These are phyloP conservation scores for Norana najaformis DNA, from an alignment of 2,888 invertebrate species.

Conservation along the genomic window DNA sequence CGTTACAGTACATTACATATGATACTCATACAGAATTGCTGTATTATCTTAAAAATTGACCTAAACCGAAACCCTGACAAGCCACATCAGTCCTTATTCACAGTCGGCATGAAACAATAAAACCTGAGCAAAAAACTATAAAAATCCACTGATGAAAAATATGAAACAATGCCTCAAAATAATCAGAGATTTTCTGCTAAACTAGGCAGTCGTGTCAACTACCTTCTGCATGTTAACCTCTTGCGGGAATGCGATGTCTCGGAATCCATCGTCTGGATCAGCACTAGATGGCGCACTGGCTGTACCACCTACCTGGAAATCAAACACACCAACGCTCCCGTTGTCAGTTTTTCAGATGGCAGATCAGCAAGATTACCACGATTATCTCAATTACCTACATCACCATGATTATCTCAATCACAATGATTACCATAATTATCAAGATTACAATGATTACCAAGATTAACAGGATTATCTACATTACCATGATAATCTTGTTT, in stretches of 20 bases:
- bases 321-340: not conserved
- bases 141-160: not conserved
- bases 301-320: not conserved
- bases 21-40: too few relatives aligned
- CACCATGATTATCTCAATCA: too few relatives aligned
- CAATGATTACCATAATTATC: too few relatives aligned
- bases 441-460: too few relatives aligned
- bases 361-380: not conserved
- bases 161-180: too few relatives aligned
- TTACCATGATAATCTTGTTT: too few relatives aligned
- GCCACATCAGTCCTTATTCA: not conserved
- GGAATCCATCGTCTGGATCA: constrained; percentile 66
- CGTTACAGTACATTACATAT: not conserved
- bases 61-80: not conserved
- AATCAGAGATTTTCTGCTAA: too few relatives aligned
- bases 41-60: not conserved
- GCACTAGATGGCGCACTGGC: constrained; percentile 54
- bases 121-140: not conserved
- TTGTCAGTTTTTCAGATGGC: not conserved
- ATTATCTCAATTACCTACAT: too few relatives aligned
- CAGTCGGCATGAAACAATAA: not conserved
- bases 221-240: constrained; percentile 67
- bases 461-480: too few relatives aligned
- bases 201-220: constrained; percentile 29
- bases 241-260: constrained; percentile 66